These are phyloP conservation scores for Dryoscopus gambensis DNA, from an alignment of 2,113 vertebrate genomes.

Conservation along the genomic window DNA sequence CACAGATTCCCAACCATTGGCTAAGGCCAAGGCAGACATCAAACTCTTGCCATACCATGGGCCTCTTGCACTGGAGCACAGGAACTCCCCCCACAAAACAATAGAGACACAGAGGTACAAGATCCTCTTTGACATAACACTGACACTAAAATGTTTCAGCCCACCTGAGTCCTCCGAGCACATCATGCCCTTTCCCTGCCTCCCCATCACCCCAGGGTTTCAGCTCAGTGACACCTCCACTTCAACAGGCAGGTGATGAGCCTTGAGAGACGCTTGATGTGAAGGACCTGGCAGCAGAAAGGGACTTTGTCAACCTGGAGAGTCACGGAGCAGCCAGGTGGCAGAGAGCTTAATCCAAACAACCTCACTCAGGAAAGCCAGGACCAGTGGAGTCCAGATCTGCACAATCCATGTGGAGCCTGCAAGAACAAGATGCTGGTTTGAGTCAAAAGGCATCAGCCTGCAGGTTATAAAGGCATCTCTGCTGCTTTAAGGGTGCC, in stretches of 20 bases:
- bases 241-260: neutral
- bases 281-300: neutral
- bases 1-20: rapidly evolving
- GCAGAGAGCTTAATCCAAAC: neutral
- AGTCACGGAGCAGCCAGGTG: neutral
- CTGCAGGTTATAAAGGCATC: neutral
- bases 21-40: neutral
- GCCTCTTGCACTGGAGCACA: neutral
- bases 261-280: neutral
- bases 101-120: neutral
- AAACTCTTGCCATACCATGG: neutral
- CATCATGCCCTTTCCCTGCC: neutral
- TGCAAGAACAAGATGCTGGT: neutral
- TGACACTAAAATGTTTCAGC: neutral
- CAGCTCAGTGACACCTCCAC: neutral
- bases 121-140: neutral
- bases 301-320: neutral
- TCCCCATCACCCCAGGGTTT: neutral
- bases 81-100: neutral
- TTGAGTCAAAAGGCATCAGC: neutral
- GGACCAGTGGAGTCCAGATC: neutral
- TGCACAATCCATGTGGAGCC: neutral
- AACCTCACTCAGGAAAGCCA: neutral
- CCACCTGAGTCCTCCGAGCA: neutral
- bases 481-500: neutral